phyloP scores from a whole-genome alignment of 2,797 vertebrate genomes.

The Cossypha caffra region DNA sequence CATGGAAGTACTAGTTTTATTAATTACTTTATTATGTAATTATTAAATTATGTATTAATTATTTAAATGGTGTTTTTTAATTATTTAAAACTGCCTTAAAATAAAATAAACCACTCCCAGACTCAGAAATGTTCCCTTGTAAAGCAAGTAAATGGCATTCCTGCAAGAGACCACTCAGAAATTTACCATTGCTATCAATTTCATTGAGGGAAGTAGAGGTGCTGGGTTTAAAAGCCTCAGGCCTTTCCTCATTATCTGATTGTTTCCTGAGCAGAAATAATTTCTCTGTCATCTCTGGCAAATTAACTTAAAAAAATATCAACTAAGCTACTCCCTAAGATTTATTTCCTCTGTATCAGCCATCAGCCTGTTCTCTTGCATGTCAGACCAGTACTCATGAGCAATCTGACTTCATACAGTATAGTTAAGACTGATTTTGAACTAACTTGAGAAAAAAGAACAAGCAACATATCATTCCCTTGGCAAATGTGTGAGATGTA shows the following conservation, averaged over 20 bases:
- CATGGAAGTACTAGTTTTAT: background rate
- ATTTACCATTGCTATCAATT: background rate
- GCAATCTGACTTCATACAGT: background rate
- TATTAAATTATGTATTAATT: background rate
- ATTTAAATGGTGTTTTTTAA: background rate
- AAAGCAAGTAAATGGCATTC: background rate
- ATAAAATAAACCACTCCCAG: background rate
- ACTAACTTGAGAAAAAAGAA: background rate
- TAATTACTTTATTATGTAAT: background rate
- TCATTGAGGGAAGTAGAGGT: background rate
- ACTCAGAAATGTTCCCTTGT: background rate
- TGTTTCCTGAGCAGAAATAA: slow-evolving; percentile 18
- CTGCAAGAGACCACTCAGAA: background rate
- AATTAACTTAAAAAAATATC: background rate
- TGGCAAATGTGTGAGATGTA: background rate
- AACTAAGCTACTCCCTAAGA: background rate
- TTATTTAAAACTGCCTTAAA: background rate
- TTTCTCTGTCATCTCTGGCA: background rate
- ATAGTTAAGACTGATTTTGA: background rate
- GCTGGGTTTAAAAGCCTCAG: background rate
- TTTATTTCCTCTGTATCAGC: background rate
- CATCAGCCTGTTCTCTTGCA: background rate
- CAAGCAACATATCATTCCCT: background rate
- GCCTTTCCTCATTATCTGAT: background rate
- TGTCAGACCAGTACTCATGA: background rate